Base-by-base conservation (phyloP, 2,888 invertebrate genomes). In the Theodoxus fluviatilis region DNA sequence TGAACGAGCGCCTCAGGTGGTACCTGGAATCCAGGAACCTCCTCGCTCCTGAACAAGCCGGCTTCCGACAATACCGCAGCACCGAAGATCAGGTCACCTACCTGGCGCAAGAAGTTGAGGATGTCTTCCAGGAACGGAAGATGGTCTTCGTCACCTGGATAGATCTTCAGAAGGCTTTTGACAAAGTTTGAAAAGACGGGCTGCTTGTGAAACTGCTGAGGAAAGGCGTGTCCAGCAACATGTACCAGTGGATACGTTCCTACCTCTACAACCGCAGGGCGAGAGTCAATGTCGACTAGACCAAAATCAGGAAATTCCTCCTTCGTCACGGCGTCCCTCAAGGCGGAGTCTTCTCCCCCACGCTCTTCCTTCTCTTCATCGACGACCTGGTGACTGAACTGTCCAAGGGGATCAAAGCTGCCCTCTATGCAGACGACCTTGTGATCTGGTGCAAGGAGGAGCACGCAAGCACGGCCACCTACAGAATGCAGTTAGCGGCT, bases 21-120 rank as follows among this genome's bases (percentile, higher is more conserved):
- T 40, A 63, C 40, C 40, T 65, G 43, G 43, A 65, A 12, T 47
- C 31, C 31, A 65, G 47, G 18, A 40, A 43, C 40, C 9, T 63
- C 47, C 40, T 65, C 47, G 47, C 65, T 31, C 31, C 65, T 55
- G 22, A 7, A 15, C 9, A 55, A n/a, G 7, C 57, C 28, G 57
- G 57, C 6, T 68, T 68, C 22, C 47, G 69, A 49, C 25, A 69
- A 9, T 49, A 22, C 18, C 33, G 33, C 25, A 25, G 49, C 47
- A 69, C 52, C 22, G 37, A 69, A 38, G 37, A 69, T n/a, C 63
- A 64, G 35, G 37, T 47, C 3, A 64, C 64, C 31, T 64, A 49
- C 35, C 15, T 64, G 28, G 37, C 69, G 2, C 63, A 63, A 22
- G 57, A 57, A 28, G 33, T 1, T 31, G 57, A 57, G 22, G 57